A percentile compares a stretch with the other conserved stretches of the same genome.
Evolutionary conservation across 2,888 invertebrate genomes (phyloP).

Genomic region (Diaperis boleti): DNA sequence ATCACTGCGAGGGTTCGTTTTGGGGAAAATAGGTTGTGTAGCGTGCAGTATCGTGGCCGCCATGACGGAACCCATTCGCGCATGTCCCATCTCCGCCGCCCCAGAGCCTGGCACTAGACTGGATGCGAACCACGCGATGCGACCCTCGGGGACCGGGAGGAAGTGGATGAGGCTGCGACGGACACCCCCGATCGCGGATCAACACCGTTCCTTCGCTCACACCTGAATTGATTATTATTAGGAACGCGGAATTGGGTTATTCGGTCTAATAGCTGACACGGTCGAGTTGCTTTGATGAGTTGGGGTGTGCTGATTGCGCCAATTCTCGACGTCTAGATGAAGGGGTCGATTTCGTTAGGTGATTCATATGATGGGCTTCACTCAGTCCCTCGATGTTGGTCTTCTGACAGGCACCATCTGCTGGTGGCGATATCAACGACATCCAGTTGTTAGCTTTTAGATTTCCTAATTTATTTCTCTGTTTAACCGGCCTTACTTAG

Average conservation of each 20-base stretch:
- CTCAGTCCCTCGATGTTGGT: too few relatives aligned
- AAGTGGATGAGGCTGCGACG: constrained; percentile 33
- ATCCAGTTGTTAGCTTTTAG: too few relatives aligned
- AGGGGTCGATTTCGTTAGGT: too few relatives aligned
- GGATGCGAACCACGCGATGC: constrained; percentile 36
- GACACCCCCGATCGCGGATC: constrained; percentile 32
- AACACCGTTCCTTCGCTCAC: constrained; percentile 19
- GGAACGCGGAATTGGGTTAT: constrained; percentile 41
- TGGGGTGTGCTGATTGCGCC: too few relatives aligned
- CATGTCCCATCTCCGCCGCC: constrained; percentile 67
- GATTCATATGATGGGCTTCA: too few relatives aligned
- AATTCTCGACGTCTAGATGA: too few relatives aligned
- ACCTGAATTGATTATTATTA: constrained; percentile 28
- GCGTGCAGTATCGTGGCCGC: constrained; percentile 71
- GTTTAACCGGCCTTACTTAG: too few relatives aligned
- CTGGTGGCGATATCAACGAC: too few relatives aligned
- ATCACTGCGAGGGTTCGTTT: constrained; percentile 56
- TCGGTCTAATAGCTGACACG: too few relatives aligned
- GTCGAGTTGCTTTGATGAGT: too few relatives aligned
- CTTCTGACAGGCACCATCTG: too few relatives aligned
- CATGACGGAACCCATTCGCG: constrained; percentile 70
- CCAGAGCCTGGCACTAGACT: constrained; percentile 47
- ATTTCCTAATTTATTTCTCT: too few relatives aligned
- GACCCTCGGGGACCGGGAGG: constrained; percentile 21
- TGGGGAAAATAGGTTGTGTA: constrained; percentile 55